Evolutionary conservation across 2,797 vertebrate species (phyloP).

Genomic region (Tamandua tetradactyla): DNA sequence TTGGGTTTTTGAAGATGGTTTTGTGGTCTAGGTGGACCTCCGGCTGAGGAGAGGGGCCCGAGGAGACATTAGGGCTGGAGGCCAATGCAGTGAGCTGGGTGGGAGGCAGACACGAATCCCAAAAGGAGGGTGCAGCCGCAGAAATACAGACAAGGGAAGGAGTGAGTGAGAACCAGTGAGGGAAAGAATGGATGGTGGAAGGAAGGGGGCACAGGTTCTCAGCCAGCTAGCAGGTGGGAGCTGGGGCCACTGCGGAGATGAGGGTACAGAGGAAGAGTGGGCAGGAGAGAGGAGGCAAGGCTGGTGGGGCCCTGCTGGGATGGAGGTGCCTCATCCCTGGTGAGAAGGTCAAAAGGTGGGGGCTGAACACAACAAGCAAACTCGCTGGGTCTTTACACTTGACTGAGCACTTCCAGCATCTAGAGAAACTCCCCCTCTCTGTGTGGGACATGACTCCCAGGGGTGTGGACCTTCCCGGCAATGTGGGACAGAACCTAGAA

Average conservation of each 20-base stretch:
- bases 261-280: not conserved
- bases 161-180: not conserved
- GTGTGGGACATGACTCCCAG: no score
- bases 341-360: not conserved
- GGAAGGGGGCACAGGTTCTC: not conserved
- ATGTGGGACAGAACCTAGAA: no score
- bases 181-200: not conserved
- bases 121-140: not conserved
- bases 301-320: not conserved
- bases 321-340: not conserved
- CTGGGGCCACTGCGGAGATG: not conserved
- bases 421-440: no score
- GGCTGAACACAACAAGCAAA: no score
- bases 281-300: no score
- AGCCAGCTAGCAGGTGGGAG: not conserved
- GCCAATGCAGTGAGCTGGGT: not conserved
- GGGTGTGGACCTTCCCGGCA: no score
- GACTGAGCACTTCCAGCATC: no score
- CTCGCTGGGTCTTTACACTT: no score
- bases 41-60: no score
- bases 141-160: not conserved
- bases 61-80: not conserved
- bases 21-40: not conserved
- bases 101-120: not conserved
- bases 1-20: not conserved